phyloP scores from a whole-genome alignment of 2,888 invertebrate genomes.

The Tetheella fluctuosa region DNA sequence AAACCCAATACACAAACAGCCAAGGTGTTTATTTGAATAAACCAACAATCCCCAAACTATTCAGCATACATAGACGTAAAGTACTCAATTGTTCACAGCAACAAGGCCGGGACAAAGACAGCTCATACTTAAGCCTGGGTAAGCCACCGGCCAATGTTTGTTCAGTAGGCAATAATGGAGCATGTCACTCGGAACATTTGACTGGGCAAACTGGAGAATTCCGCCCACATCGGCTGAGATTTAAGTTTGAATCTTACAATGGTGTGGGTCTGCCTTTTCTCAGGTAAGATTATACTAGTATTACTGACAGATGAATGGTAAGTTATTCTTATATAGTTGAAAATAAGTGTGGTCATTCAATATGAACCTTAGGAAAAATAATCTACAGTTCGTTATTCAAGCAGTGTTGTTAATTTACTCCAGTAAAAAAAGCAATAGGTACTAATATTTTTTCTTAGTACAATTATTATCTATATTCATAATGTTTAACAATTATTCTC shows the following conservation, averaged over 20 bases:
- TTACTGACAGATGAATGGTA: slow-evolving; percentile 9
- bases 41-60: slow-evolving; percentile 18
- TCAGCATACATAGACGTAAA: slow-evolving; percentile 26
- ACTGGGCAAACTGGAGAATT: slow-evolving; percentile 64
- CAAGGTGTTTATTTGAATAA: slow-evolving; percentile 11
- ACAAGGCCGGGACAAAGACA: slow-evolving; percentile 45
- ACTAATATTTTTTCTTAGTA: no score
- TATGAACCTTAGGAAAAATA: no score
- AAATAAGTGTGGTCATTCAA: neutral
- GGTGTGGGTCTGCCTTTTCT: slow-evolving; percentile 11
- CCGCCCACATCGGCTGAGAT: slow-evolving; percentile 40
- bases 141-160: slow-evolving; percentile 71
- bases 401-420: no score
- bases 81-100: slow-evolving; percentile 26
- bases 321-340: slow-evolving; percentile 8
- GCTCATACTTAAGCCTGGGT: slow-evolving; percentile 55
- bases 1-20: neutral
- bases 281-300: slow-evolving; percentile 15
- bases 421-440: no score
- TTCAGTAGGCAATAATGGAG: slow-evolving; percentile 76
- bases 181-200: slow-evolving; percentile 71
- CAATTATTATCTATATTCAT: no score
- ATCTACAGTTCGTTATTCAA: no score
- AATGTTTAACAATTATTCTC: no score
- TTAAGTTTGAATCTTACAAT: slow-evolving; percentile 35